Conservation (phyloP, 2,797 vertebrate species). For the Chelon labrosus region DNA sequence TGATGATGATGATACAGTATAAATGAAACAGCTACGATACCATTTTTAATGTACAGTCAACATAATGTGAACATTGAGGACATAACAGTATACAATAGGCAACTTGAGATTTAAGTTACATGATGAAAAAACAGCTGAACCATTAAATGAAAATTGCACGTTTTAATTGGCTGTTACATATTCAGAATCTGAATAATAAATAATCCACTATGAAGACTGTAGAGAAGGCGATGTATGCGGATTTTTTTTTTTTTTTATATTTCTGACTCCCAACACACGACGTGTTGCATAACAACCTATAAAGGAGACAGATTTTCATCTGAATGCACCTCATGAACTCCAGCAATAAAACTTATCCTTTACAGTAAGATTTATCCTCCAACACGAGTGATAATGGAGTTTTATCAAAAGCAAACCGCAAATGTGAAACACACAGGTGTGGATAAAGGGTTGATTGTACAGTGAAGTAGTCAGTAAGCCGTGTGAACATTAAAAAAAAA, state of each 20-base stretch:
- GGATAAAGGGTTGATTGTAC: slow-evolving; percentile 10
- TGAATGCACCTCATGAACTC: neutral
- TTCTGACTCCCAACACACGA: neutral
- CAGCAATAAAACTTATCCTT: neutral
- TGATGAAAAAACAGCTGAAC: slow-evolving; percentile 22
- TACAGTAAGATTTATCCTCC: neutral
- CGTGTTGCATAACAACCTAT: neutral
- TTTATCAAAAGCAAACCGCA: slow-evolving; percentile 26
- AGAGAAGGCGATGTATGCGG: neutral
- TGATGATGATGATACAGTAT: slow-evolving; percentile 13
- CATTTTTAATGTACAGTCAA: slow-evolving; percentile 31
- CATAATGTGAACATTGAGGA: slow-evolving; percentile 29
- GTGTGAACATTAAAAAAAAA: neutral
- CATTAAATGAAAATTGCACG: slow-evolving; percentile 15
- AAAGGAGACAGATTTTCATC: neutral
- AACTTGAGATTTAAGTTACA: slow-evolving; percentile 19
- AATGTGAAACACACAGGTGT: slow-evolving; percentile 15
- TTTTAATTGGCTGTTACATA: slow-evolving; percentile 29
- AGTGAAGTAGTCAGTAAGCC: slow-evolving; percentile 26
- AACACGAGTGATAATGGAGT: neutral
- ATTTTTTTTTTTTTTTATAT: neutral
- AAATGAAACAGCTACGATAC: slow-evolving; percentile 11
- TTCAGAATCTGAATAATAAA: slow-evolving; percentile 31
- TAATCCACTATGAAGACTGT: slow-evolving; percentile 1
- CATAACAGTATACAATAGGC: slow-evolving; percentile 3